A percentile compares a stretch with the other conserved stretches of the same genome.
Conservation (phyloP, 2,888 invertebrate genomes). For the Hirtodrosophila alboralis region DNA sequence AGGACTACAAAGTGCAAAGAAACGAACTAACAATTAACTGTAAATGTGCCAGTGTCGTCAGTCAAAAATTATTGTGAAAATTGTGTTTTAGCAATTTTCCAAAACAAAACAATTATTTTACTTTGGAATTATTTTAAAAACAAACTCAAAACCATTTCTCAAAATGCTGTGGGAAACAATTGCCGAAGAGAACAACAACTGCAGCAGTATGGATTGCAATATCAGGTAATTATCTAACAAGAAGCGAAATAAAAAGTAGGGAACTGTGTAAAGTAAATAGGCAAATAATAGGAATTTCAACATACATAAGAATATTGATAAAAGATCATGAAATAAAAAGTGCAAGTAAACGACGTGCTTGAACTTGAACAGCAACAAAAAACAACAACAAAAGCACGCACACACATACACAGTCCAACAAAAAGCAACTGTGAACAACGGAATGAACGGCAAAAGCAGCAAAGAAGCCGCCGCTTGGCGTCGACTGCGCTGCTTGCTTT, state of each 20-base stretch:
- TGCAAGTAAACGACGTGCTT: conserved; percentile 55
- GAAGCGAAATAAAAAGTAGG: conserved; percentile 20
- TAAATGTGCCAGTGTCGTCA: conserved; percentile 52
- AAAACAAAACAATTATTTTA: conserved; percentile 32
- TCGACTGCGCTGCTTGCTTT: conserved; percentile 41
- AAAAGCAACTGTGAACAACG: conserved; percentile 54
- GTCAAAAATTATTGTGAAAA: conserved; percentile 50
- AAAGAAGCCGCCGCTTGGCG: conserved; percentile 33
- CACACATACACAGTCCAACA: too few relatives aligned
- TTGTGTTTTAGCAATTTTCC: conserved; percentile 81
- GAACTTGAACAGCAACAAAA: conserved; percentile 52
- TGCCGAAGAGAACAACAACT: conserved; percentile 80
- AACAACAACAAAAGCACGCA: conserved; percentile 15
- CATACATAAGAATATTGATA: conserved; percentile 10
- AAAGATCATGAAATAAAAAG: conserved; percentile 40
- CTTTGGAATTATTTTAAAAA: conserved; percentile 17
- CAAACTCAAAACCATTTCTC: conserved; percentile 21
- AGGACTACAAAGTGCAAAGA: conserved; percentile 59
- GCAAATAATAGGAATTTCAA: conserved; percentile 14
- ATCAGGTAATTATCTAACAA: conserved; percentile 81
- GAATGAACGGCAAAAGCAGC: conserved; percentile 22
- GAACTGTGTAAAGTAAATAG: conserved; percentile 34
- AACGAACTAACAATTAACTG: conserved; percentile 37
- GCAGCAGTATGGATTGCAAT: conserved; percentile 82
- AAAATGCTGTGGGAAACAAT: conserved; percentile 84